Base-by-base conservation (phyloP, 2,797 vertebrate species). In the Halcyon smyrnensis region DNA sequence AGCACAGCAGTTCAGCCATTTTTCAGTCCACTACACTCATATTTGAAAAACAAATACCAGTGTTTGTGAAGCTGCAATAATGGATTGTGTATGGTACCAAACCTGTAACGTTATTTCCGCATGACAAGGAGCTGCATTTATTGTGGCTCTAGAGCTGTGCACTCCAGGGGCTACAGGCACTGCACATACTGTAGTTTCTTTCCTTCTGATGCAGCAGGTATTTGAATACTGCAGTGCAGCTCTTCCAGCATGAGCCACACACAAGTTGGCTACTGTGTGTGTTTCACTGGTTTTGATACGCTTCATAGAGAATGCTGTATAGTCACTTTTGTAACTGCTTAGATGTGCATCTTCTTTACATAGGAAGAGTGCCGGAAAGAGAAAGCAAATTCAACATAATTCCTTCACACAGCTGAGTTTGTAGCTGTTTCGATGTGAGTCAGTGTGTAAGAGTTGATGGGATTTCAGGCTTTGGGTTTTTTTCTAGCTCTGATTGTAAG, bases 391-490 rank as follows among this genome's bases (percentile, higher is more conserved):
- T 34, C 67, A 51, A 23, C 0, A 0, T 9, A 34, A 64, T 93
- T 90, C 68, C 45, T 87, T 74, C 53, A 9, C 9, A 16, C 70
- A 91, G 85, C 74, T 94, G 90, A 79, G 54, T 82, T 89, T 84
- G 48, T 59, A 34, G 57, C 59, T 67, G 23, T 77, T 95, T 65
- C 67, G 46, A 50, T 92, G 53, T 77, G 71, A 96, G 80, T 87
- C 73, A 63, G 67, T 43, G 17, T 67, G 46, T 41, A 56, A 9
- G 15, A 83, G 45, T 65, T 90, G 73, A 71, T 91, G 64, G 68
- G 50, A n/a, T 74, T 80, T 85, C 34, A 71, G 28, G 50, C 24
- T 28, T 51, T 28, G 27, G 27, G 6, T 60, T 92, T 60, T 51
- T 90, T 89, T 67, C 14, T 48, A 57, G 36, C 21, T 64, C n/a